phyloP scores from a whole-genome alignment of 1,140 invertebrate species.

The Drosophila miranda region DNA sequence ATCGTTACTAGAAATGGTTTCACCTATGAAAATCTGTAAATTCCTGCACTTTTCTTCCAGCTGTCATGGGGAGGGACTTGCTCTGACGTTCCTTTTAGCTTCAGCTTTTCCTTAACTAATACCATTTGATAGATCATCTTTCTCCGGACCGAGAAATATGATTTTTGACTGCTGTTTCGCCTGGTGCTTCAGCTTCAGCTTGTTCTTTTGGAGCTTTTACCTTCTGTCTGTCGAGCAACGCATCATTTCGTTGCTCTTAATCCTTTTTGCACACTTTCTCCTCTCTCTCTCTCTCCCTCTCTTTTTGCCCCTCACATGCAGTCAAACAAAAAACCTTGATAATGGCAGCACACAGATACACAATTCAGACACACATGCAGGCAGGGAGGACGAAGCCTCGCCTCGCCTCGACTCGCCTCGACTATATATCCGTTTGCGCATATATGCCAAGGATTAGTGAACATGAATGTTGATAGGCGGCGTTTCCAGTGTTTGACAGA shows the following conservation, averaged over 20 bases:
- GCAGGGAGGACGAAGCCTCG: background rate
- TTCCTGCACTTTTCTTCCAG: too few species aligned
- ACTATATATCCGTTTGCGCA: conserved; percentile 74
- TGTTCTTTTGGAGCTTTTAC: conserved; percentile 53
- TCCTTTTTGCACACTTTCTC: conserved; percentile 62
- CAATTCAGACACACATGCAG: conserved; percentile 13
- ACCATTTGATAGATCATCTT: conserved; percentile 49
- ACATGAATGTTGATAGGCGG: conserved; percentile 74
- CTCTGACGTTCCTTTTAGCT: conserved; percentile 2
- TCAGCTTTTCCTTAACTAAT: conserved; percentile 26
- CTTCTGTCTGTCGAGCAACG: conserved; percentile 46
- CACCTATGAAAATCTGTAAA: too few species aligned
- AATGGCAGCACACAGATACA: conserved; percentile 53
- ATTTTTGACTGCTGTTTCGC: conserved; percentile 38
- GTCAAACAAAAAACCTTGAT: conserved; percentile 73
- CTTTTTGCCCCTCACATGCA: conserved; percentile 23
- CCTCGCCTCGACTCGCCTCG: background rate
- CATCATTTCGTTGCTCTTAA: conserved; percentile 70
- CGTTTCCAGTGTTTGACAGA: conserved; percentile 73
- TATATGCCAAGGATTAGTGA: conserved; percentile 75
- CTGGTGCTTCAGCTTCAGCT: conserved; percentile 10
- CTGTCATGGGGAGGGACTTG: too few species aligned
- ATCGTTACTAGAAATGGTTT: too few species aligned
- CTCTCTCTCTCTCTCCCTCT: background rate
- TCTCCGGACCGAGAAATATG: conserved; percentile 21